Percentiles rank a stretch among this genome's conserved stretches.
These are phyloP conservation scores for Poecilobothrus nobilitatus DNA, from an alignment of 2,888 invertebrate species.

Conservation along the genomic window DNA sequence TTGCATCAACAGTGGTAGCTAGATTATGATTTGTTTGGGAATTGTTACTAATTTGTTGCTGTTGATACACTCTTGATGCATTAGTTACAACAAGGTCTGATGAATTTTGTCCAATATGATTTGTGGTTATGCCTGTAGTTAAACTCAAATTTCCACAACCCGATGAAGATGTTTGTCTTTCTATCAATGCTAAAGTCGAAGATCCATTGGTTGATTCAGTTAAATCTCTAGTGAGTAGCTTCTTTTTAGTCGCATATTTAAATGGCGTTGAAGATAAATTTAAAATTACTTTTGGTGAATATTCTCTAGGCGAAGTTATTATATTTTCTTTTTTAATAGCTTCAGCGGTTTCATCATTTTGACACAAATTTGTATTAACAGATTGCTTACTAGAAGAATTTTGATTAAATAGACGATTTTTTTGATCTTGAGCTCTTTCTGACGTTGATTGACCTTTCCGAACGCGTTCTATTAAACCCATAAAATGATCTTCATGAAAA, in stretches of 20 bases:
- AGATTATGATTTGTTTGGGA: slow-evolving; percentile 12
- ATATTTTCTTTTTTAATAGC: slow-evolving; percentile 5
- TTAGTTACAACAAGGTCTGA: slow-evolving; percentile 15
- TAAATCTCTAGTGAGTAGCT: slow-evolving; percentile 20
- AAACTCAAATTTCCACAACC: not conserved
- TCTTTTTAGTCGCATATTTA: slow-evolving; percentile 26
- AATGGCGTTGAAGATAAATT: slow-evolving; percentile 31
- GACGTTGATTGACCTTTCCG: slow-evolving; percentile 57
- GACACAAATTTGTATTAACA: no score
- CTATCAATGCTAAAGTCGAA: not conserved
- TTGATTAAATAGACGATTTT: slow-evolving; percentile 39
- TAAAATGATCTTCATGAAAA: slow-evolving; percentile 75
- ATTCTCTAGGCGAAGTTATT: slow-evolving; percentile 26
- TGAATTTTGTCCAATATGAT: not conserved
- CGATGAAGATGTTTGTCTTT: not conserved
- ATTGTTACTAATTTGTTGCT: slow-evolving; percentile 14
- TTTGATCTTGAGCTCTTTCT: slow-evolving; percentile 66
- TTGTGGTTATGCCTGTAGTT: not conserved
- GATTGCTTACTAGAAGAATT: slow-evolving; percentile 19
- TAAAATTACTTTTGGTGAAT: slow-evolving; percentile 30
- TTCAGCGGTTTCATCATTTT: not conserved
- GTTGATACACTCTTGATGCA: not conserved
- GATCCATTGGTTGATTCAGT: slow-evolving; percentile 2
- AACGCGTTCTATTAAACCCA: slow-evolving; percentile 65
- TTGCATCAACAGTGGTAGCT: slow-evolving; percentile 21